Evolutionary conservation across 1,140 invertebrate genomes (phyloP).

Genomic region (Belonocnema kinseyi): DNA sequence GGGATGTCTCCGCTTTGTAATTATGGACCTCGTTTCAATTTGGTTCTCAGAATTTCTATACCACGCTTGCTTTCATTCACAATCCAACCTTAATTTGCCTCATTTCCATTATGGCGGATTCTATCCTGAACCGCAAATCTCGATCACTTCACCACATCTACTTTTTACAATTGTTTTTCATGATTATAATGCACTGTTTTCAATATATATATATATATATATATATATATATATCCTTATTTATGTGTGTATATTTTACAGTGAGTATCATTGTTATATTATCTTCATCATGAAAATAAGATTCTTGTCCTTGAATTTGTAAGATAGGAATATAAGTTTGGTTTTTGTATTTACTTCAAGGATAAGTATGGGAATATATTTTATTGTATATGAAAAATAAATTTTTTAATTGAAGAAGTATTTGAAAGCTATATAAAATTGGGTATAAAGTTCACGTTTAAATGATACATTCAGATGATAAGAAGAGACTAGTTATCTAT

Average conservation of each 20-base stretch:
- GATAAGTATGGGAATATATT: no score
- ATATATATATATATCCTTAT: not conserved
- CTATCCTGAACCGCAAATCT: conserved; percentile 30
- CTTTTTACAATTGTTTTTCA: not conserved
- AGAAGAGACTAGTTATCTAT: no score
- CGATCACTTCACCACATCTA: conserved; percentile 10
- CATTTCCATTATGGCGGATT: conserved; percentile 23
- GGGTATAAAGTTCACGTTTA: no score
- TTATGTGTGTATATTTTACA: not conserved
- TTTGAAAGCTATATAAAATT: no score
- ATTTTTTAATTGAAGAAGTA: no score
- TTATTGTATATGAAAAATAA: no score
- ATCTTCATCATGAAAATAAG: not conserved
- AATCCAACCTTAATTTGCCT: conserved; percentile 28
- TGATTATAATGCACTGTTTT: conserved; percentile 3
- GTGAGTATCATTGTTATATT: not conserved
- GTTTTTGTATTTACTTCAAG: not conserved
- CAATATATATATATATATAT: not conserved
- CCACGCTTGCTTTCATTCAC: conserved; percentile 26
- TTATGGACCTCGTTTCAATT: conserved; percentile 1
- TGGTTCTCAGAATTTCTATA: not conserved
- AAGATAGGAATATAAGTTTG: not conserved
- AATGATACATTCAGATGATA: no score
- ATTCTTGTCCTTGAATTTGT: conserved; percentile 1
- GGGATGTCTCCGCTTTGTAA: conserved; percentile 33